Base-by-base conservation (phyloP, 2,888 invertebrate genomes). In the Syrista parreyssii region DNA sequence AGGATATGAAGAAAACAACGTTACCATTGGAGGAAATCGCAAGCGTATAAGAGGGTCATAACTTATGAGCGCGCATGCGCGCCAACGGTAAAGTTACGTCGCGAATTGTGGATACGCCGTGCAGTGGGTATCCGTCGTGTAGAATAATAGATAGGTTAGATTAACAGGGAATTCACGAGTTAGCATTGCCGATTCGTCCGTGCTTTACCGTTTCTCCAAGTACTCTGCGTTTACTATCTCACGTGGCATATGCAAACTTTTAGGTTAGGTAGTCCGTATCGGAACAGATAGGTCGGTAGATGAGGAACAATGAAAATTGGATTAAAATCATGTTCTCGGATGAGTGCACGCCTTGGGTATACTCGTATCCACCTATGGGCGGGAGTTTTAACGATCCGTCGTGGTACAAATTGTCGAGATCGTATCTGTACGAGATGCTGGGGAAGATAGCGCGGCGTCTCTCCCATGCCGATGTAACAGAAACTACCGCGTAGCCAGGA, bases 401-500 rank as follows among this genome's bases (percentile, higher is more conserved):
- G 84, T 78, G 84, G 88, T 88, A 89, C 90, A 88, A 89, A 89
- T 88, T 88, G 88, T 88, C 85, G 86, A 89, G 90, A 90, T 90
- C 82, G 82, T 90, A 90, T 90, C 89, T 81, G 73, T 34, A 75
- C 75, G 79, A 81, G 75, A 75, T 78, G 75, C 75, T 75, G 74
- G 73, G 77, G 76, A 80, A 87, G 87, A 89, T 87, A 89, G 88
- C 33, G 71, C 31, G 71, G 71, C 71, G 9, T 71, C 71, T 71
- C 71, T 33, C 71, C 55, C 55, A 55, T 55, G 55, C 55, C 55
- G 55, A 55, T 83, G 84, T 84, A 86, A 87, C 82, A 84, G 85
- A 86, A 85, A 84, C 84, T 80, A 81, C 75, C 74, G 75, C 75
- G 75, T 55, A 55, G 74, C 76, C 35, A 55, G 68, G 74, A 75